Percentiles rank a stretch among this genome's conserved stretches.
Evolutionary conservation across 2,888 invertebrate genomes (phyloP).

Genomic region (Phalera bucephala): DNA sequence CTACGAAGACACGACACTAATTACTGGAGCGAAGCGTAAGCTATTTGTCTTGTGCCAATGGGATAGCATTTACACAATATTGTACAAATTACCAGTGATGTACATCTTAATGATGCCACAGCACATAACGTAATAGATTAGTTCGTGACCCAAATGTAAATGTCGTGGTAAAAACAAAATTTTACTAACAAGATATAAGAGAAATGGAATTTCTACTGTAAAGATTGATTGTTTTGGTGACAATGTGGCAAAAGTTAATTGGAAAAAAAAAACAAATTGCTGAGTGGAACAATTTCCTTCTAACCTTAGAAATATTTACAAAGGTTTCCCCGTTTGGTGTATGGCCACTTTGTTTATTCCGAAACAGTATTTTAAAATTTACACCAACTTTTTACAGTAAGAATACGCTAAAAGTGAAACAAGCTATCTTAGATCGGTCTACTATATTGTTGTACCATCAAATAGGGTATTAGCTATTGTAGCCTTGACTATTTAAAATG

Average conservation of each 20-base stretch:
- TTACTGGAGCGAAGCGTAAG: conserved; percentile 34
- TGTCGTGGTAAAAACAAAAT: neutral
- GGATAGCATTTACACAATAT: conserved; percentile 29
- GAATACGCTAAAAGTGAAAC: too few species aligned
- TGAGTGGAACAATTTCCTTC: too few species aligned
- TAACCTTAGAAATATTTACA: too few species aligned
- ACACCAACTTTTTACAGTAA: too few species aligned
- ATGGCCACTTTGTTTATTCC: too few species aligned
- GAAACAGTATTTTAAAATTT: too few species aligned
- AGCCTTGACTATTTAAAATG: too few species aligned
- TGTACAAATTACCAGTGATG: conserved; percentile 16
- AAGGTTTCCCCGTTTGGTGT: too few species aligned
- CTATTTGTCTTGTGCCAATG: conserved; percentile 34
- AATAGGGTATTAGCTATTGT: too few species aligned
- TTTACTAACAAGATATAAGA: neutral
- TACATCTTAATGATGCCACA: conserved; percentile 9
- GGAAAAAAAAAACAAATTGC: too few species aligned
- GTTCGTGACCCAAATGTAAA: conserved; percentile 5
- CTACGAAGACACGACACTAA: conserved; percentile 37
- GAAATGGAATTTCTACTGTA: neutral
- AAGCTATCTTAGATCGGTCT: too few species aligned
- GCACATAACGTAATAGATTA: conserved; percentile 9
- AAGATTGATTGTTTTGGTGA: neutral
- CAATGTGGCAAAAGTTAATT: neutral
- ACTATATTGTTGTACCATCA: too few species aligned